Base-by-base conservation (phyloP, 2,888 invertebrate genomes). In the Lagria hirta region DNA sequence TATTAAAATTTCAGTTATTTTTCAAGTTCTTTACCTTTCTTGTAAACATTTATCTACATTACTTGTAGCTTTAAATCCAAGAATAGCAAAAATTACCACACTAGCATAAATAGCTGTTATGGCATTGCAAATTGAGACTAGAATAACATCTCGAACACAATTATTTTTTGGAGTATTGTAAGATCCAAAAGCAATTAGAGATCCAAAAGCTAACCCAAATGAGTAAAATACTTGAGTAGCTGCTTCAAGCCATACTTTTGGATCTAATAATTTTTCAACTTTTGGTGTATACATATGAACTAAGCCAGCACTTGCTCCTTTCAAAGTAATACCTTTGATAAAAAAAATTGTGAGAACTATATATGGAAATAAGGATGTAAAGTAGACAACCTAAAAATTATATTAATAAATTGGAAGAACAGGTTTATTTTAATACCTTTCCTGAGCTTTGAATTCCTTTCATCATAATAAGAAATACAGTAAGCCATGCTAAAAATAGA, bases 181-280 rank as follows among this genome's bases (percentile, higher is more conserved):
- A 54, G 93, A 93, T 37, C 95, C 94, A 70, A 95, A 96, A 1
- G 95, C 94, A 61, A 96, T 94, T 43, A 96, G 77, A 1, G 94
- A 95, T 2, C 96, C 96, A 71, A 96, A 96, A 3, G 94, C 95
- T 44, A 96, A 75, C 2, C 95, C 95, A 70, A 93, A 91, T 1
- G 94, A 94, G 73, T 95, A 96, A 76, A 96, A 96, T 2, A 96
- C 95, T 75, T 96, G 96, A 0, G 95, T 95, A 1, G 96, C 95
- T 2, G 96, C 95, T 66, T 95, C 95, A 60, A 96, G 74, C 96
- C 96, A 96, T 0, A 95, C 94, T 3, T 84, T 88, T 0, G 95
- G 92, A 60, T 91, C 84, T 28, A 84, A 74, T 10, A 96, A 76
- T 65, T 88, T 92, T 54, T 88, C 86, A 64, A 91, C 90, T 82